A percentile compares a stretch with the other conserved stretches of the same genome.
Conservation (phyloP, 2,888 invertebrate genomes). For the Heliconius hortense region DNA sequence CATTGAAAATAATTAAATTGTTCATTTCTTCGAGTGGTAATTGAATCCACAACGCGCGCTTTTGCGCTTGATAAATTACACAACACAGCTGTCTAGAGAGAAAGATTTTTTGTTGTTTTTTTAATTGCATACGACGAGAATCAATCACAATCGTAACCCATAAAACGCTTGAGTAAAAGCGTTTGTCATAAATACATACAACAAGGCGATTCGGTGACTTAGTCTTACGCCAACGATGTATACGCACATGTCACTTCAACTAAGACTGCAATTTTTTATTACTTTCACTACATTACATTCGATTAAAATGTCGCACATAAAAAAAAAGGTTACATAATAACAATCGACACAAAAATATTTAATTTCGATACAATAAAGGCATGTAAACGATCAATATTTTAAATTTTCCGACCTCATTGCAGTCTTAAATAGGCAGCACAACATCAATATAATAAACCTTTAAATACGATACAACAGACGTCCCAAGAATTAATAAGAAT, state of each 20-base stretch:
- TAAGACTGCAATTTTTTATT: slow-evolving; percentile 11
- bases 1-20: too few species aligned
- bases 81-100: not conserved
- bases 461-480: slow-evolving; percentile 41
- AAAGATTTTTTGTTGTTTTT: not conserved
- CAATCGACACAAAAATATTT: not conserved
- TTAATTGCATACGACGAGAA: not conserved
- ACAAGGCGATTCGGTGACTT: slow-evolving; percentile 21
- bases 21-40: too few species aligned
- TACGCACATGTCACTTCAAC: not conserved
- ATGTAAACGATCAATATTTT: not conserved
- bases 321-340: not conserved
- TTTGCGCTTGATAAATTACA: not conserved
- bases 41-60: too few species aligned
- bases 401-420: slow-evolving; percentile 30
- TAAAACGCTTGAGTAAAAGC: not conserved
- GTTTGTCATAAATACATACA: slow-evolving; percentile 6
- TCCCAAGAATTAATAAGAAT: slow-evolving; percentile 25
- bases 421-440: slow-evolving; percentile 39
- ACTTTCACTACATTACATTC: not conserved
- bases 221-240: slow-evolving; percentile 1
- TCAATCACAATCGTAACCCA: slow-evolving; percentile 8
- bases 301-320: not conserved
- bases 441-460: slow-evolving; percentile 32
- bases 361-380: not conserved